Percentiles rank a stretch among this genome's conserved stretches.
Conservation (phyloP, 2,888 invertebrate genomes). For the Agapostemon virescens region DNA sequence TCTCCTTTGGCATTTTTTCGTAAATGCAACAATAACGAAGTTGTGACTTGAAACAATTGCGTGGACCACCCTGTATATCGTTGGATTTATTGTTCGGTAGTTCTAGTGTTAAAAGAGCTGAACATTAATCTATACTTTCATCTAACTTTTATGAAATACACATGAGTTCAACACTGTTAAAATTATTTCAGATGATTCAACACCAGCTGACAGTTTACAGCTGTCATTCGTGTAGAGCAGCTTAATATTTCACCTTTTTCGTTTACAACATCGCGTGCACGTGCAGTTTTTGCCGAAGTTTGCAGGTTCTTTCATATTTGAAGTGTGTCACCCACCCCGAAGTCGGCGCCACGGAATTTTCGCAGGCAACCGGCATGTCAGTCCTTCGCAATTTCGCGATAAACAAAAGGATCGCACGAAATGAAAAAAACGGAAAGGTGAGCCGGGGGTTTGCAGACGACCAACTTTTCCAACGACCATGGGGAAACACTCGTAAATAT, state of each 20-base stretch:
- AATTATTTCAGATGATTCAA: background rate
- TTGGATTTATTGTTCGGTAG: too few relatives aligned
- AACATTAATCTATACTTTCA: too few relatives aligned
- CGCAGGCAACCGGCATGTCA: background rate
- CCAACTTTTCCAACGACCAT: background rate
- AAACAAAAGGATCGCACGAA: background rate
- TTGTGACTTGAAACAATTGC: too few relatives aligned
- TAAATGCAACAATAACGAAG: too few relatives aligned
- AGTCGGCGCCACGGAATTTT: background rate
- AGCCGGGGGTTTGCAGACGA: background rate
- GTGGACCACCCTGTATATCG: too few relatives aligned
- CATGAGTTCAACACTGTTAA: background rate
- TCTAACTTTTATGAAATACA: too few relatives aligned
- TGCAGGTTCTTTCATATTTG: background rate
- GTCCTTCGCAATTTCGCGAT: background rate
- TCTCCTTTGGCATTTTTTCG: too few relatives aligned
- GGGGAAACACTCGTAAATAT: conserved; percentile 6
- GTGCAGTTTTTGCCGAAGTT: background rate
- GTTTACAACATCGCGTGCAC: background rate
- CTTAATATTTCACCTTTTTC: background rate
- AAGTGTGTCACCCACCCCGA: background rate
- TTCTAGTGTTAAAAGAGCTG: too few relatives aligned
- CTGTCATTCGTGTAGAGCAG: background rate
- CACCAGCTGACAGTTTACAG: background rate
- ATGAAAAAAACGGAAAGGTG: background rate